Conservation (phyloP, 2,113 vertebrate species). For the Bubo scandiacus region DNA sequence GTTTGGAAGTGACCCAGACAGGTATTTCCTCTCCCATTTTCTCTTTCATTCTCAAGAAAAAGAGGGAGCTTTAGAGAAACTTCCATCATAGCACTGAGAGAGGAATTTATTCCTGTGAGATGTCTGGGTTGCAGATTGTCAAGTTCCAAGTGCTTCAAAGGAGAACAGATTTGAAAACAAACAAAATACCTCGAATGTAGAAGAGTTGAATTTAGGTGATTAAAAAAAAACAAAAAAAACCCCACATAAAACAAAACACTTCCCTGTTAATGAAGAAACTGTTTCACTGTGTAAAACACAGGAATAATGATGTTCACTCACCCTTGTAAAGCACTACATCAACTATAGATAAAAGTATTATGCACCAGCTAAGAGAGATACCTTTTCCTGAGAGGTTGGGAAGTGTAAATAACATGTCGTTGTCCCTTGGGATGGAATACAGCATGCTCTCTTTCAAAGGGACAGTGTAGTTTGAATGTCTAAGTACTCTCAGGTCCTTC, state of each 20-base stretch:
- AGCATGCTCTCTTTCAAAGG: slow-evolving; percentile 88
- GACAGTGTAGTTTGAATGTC: slow-evolving; percentile 82
- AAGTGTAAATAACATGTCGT: slow-evolving; percentile 84
- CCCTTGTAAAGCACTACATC: not conserved
- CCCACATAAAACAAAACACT: not conserved
- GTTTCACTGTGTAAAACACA: not conserved
- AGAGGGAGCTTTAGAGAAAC: not conserved
- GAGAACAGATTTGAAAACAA: slow-evolving; percentile 1
- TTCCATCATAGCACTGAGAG: not conserved
- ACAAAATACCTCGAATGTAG: not conserved
- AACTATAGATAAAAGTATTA: not conserved
- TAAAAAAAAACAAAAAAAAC: not conserved
- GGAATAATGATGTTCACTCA: not conserved
- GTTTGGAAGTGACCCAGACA: slow-evolving; percentile 11
- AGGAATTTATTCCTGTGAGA: not conserved
- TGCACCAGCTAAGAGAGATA: slow-evolving; percentile 27
- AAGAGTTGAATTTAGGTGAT: not conserved
- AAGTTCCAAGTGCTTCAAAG: not conserved
- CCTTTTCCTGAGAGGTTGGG: slow-evolving; percentile 82
- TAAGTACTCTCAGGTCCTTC: slow-evolving; percentile 81
- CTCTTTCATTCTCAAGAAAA: not conserved
- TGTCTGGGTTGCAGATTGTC: not conserved
- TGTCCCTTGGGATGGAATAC: slow-evolving; percentile 82
- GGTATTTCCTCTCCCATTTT: slow-evolving; percentile 27
- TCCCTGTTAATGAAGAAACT: not conserved